These are phyloP conservation scores for Drosophila merina DNA, from an alignment of 2,888 invertebrate genomes.

Conservation along the genomic window DNA sequence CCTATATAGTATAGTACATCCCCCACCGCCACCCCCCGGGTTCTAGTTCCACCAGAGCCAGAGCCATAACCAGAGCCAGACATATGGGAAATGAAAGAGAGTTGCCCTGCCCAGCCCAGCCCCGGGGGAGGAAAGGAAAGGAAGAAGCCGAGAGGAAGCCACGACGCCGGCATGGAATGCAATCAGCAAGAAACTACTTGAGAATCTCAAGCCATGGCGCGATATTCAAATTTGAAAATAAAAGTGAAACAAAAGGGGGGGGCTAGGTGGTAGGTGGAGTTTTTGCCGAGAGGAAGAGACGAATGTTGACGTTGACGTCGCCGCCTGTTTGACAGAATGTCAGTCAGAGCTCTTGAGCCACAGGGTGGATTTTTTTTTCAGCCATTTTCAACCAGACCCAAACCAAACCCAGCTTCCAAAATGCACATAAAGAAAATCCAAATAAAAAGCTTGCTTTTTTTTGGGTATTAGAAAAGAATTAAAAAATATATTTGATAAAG, in stretches of 20 bases:
- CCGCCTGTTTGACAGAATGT: conserved; percentile 76
- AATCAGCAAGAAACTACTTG: conserved; percentile 77
- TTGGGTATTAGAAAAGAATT: not conserved
- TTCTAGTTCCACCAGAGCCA: conserved; percentile 4
- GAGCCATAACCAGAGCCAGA: conserved; percentile 20
- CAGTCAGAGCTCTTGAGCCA: conserved; percentile 60
- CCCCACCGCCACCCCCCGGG: conserved; percentile 7
- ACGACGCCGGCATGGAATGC: conserved; percentile 60
- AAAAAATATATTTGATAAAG: not conserved
- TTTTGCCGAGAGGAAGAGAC: conserved; percentile 4
- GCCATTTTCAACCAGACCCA: conserved; percentile 5
- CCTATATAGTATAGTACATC: conserved; percentile 19
- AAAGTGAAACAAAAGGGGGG: conserved; percentile 57
- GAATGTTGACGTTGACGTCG: conserved; percentile 51
- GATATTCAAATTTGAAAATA: conserved; percentile 73
- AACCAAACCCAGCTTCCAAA: conserved; percentile 21
- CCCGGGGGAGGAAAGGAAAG: conserved; percentile 13
- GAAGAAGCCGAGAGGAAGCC: conserved; percentile 21
- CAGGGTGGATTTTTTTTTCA: conserved; percentile 28
- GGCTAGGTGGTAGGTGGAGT: conserved; percentile 8
- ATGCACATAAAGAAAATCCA: conserved; percentile 3
- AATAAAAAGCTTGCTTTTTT: not conserved
- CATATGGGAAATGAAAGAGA: conserved; percentile 66
- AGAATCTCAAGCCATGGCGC: conserved; percentile 53
- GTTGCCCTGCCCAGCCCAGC: conserved; percentile 11